Conservation (phyloP, 2,113 vertebrate genomes). For the Scolopax mira region DNA sequence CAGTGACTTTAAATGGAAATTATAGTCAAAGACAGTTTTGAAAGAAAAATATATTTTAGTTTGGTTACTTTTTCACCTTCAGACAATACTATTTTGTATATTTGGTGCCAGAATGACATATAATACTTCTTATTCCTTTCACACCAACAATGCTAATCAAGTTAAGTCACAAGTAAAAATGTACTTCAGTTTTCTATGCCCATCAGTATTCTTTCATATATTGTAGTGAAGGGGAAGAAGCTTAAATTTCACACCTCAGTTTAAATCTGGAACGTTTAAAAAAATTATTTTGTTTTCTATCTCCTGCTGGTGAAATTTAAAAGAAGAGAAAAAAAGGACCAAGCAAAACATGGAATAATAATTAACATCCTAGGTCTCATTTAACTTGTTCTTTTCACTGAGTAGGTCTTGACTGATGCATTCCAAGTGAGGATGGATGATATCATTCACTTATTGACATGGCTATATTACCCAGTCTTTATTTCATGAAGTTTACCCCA, state of each 20-base stretch:
- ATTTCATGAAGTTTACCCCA: neutral
- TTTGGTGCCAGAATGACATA: neutral
- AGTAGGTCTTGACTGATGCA: neutral
- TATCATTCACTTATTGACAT: neutral
- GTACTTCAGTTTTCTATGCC: neutral
- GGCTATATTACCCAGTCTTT: neutral
- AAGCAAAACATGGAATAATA: neutral
- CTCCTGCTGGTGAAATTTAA: neutral
- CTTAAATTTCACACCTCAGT: neutral
- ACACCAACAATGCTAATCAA: neutral
- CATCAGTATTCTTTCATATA: neutral
- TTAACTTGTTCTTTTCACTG: neutral
- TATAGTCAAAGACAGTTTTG: neutral
- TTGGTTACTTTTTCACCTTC: neutral
- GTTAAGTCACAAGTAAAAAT: neutral
- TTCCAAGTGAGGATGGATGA: neutral
- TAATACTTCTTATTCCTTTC: neutral
- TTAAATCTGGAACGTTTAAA: neutral
- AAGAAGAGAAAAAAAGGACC: neutral
- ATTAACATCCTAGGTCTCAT: neutral
- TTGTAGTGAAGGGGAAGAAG: neutral
- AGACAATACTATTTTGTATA: neutral
- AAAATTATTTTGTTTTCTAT: neutral
- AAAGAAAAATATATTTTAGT: neutral
- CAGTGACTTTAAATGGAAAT: neutral